These are phyloP conservation scores for Struthio camelus DNA, from an alignment of 2,113 vertebrate genomes.

Conservation along the genomic window DNA sequence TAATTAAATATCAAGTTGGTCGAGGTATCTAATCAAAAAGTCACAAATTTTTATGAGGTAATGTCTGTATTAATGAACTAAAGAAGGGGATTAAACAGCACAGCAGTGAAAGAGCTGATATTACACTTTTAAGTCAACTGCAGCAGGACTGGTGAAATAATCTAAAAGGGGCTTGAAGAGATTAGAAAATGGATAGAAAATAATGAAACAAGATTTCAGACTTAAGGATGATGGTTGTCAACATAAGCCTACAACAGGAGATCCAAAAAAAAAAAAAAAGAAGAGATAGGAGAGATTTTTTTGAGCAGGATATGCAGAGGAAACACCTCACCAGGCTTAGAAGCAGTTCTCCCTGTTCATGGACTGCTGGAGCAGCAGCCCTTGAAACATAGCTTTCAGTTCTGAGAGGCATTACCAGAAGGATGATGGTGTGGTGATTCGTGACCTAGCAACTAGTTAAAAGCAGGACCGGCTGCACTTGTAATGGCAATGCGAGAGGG, in stretches of 20 bases:
- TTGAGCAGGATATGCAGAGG: background rate
- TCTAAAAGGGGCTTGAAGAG: background rate
- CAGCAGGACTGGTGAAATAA: background rate
- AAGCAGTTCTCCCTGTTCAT: background rate
- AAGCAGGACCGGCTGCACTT: background rate
- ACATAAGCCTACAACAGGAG: background rate
- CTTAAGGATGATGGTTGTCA: background rate
- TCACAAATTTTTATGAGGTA: slow-evolving; percentile 48
- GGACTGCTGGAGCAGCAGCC: background rate
- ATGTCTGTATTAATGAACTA: slow-evolving; percentile 44
- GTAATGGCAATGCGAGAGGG: background rate
- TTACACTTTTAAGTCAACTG: background rate
- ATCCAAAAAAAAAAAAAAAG: background rate
- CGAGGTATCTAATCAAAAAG: slow-evolving; percentile 39
- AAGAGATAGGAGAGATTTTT: background rate
- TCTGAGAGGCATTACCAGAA: background rate
- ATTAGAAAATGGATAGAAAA: background rate
- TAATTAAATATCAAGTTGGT: background rate
- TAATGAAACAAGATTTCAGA: background rate
- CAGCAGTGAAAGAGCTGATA: background rate
- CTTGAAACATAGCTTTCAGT: background rate
- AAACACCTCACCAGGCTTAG: background rate
- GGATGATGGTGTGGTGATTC: background rate
- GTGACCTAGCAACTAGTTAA: background rate
- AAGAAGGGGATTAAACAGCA: background rate